These are phyloP conservation scores for Hypena proboscidalis DNA, from an alignment of 2,888 invertebrate species.

Conservation along the genomic window DNA sequence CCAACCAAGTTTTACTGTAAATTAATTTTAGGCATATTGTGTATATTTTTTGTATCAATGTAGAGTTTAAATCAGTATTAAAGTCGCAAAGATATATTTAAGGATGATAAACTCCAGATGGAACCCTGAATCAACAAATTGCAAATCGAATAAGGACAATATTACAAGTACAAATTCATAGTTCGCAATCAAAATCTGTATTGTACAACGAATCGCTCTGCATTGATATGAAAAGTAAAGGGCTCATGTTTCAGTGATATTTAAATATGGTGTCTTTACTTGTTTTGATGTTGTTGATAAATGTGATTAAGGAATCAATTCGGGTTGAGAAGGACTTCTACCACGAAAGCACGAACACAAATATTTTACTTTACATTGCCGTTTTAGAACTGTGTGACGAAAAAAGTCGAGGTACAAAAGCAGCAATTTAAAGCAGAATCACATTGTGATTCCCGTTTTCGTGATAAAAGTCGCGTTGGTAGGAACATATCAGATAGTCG, in stretches of 20 bases:
- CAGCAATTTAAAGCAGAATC: conserved; percentile 14
- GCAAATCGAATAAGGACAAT: conserved; percentile 3
- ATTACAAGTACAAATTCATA: too few species aligned
- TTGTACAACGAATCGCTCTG: conserved; percentile 45
- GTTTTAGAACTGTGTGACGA: conserved; percentile 5
- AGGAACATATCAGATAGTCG: conserved; percentile 79
- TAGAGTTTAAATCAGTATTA: conserved; percentile 40
- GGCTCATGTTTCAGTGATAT: conserved; percentile 52
- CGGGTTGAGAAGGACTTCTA: conserved; percentile 54
- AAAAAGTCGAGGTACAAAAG: conserved; percentile 1
- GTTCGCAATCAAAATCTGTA: conserved; percentile 12
- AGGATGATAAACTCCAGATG: too few species aligned
- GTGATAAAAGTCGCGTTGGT: conserved; percentile 37
- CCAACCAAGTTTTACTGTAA: conserved; percentile 24
- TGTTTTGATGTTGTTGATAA: conserved; percentile 84
- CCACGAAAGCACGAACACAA: conserved; percentile 17
- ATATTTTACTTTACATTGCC: conserved; percentile 16
- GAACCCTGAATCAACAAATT: not conserved
- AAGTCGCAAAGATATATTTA: conserved; percentile 19
- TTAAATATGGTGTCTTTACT: conserved; percentile 68
- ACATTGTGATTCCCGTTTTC: conserved; percentile 14
- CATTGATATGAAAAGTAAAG: conserved; percentile 35
- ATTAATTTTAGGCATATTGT: conserved; percentile 34
- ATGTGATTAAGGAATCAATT: conserved; percentile 82
- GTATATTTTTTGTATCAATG: conserved; percentile 41